Conservation (phyloP, 2,888 invertebrate species). For the Chaetogeoica ovagalla region DNA sequence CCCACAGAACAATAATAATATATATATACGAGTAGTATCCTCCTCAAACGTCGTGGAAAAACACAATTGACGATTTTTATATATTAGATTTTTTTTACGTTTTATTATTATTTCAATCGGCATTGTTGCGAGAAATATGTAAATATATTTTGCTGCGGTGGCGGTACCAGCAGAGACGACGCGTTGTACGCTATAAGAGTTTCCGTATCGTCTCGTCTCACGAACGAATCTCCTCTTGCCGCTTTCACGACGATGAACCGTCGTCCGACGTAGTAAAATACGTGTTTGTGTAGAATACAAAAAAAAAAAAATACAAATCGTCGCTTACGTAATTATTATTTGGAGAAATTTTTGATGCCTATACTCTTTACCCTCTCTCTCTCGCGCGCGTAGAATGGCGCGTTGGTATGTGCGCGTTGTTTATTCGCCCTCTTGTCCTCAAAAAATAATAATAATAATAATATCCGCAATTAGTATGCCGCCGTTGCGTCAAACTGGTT, state of each 20-base stretch:
- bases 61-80: slow-evolving; percentile 28
- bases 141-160: neutral
- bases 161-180: neutral
- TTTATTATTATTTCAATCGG: slow-evolving; percentile 21
- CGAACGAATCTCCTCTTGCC: slow-evolving; percentile 33
- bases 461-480: slow-evolving; percentile 34
- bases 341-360: slow-evolving; percentile 36
- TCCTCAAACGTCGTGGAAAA: neutral
- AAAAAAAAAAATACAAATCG: neutral
- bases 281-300: neutral
- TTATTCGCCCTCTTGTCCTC: neutral
- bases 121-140: slow-evolving; percentile 23
- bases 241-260: slow-evolving; percentile 8
- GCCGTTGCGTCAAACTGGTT: slow-evolving; percentile 40
- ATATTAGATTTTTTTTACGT: too few relatives aligned
- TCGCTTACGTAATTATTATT: slow-evolving; percentile 25
- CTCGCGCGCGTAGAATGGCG: neutral
- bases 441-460: slow-evolving; percentile 10
- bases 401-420: neutral
- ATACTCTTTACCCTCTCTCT: neutral
- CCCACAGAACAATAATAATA: neutral
- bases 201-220: neutral
- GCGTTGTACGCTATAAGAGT: neutral
- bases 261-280: slow-evolving; percentile 24
- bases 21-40: neutral